A percentile compares a stretch with the other conserved stretches of the same genome.
Evolutionary conservation across 2,888 invertebrate genomes (phyloP).

Genomic region (Pteria penguin): DNA sequence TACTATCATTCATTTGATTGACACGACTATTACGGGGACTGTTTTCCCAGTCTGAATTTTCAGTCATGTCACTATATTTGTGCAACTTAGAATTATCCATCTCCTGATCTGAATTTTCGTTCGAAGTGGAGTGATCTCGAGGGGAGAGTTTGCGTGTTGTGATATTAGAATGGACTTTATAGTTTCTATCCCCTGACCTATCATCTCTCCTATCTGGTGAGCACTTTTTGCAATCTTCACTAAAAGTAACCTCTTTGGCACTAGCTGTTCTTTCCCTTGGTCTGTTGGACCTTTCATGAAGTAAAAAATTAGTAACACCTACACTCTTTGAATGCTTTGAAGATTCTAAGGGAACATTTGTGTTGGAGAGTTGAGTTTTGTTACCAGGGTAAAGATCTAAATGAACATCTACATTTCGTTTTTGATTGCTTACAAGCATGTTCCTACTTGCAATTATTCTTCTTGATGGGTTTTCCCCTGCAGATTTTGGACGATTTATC

Average conservation of each 20-base stretch:
- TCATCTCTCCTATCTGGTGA: conserved; percentile 18
- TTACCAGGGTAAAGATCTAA: background rate
- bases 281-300: background rate
- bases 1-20: background rate
- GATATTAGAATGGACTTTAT: conserved; percentile 17
- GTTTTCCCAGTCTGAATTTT: conserved; percentile 9
- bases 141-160: conserved; percentile 18
- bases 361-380: background rate
- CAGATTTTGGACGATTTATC: conserved; percentile 7
- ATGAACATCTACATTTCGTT: background rate
- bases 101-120: conserved; percentile 12
- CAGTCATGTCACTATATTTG: background rate
- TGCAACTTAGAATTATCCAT: background rate
- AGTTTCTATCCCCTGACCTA: background rate
- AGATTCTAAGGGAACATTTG: background rate
- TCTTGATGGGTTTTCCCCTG: conserved; percentile 11
- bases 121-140: conserved; percentile 31
- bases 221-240: conserved; percentile 24
- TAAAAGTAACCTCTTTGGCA: conserved; percentile 21
- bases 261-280: conserved; percentile 7
- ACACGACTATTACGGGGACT: conserved; percentile 10
- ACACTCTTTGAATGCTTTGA: background rate
- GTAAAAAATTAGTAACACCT: background rate
- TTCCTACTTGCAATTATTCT: background rate
- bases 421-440: background rate